Conservation (phyloP, 2,888 invertebrate genomes). For the Platycnemis pennipes region DNA sequence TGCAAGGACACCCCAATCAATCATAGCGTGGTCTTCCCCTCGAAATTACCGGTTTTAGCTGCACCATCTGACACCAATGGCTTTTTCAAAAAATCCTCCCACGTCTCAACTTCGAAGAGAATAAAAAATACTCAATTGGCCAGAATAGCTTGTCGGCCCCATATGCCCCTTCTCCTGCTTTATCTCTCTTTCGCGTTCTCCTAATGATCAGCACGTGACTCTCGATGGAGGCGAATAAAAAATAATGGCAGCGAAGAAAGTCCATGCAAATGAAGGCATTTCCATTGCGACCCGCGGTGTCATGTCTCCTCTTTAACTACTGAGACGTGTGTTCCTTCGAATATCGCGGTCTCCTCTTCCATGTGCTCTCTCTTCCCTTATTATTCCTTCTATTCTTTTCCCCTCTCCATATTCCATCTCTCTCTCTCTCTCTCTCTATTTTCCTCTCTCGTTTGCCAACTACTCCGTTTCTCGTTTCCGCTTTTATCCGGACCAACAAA, state of each 20-base stretch:
- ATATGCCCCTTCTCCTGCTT: neutral
- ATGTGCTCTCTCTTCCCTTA: neutral
- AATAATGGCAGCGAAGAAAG: conserved; percentile 50
- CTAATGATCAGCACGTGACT: conserved; percentile 55
- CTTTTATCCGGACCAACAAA: neutral
- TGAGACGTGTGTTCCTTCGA: conserved; percentile 37
- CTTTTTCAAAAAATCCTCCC: conserved; percentile 35
- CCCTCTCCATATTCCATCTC: no score
- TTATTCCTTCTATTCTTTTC: neutral
- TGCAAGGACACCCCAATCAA: neutral
- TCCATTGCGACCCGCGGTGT: conserved; percentile 41
- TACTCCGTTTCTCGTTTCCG: neutral
- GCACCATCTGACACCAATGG: conserved; percentile 16
- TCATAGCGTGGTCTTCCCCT: neutral
- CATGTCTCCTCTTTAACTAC: conserved; percentile 30
- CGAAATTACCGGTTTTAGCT: conserved; percentile 25
- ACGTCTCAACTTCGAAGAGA: conserved; percentile 37
- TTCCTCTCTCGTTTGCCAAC: neutral
- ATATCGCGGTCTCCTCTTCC: neutral
- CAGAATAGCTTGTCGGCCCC: conserved; percentile 31
- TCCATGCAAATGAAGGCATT: conserved; percentile 57
- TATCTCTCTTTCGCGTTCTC: neutral
- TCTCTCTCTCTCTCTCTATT: neutral
- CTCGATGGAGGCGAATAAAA: conserved; percentile 41
- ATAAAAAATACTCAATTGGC: conserved; percentile 28